Base-by-base conservation (phyloP, 2,113 vertebrate genomes). In the Pseudorhombus dupliciocellatus region DNA sequence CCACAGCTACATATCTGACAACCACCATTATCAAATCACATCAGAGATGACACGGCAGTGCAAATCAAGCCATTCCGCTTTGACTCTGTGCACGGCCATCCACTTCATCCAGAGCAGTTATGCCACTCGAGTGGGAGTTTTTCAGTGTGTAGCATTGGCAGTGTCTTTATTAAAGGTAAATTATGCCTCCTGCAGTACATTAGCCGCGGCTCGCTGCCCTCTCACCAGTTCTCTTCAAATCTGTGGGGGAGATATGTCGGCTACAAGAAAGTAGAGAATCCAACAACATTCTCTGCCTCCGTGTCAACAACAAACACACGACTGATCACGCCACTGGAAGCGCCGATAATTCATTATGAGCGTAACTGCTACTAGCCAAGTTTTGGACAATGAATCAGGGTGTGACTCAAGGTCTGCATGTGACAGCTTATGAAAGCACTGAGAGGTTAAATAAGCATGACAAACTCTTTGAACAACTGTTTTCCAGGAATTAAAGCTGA, bases 11-110 rank as follows among this genome's bases (percentile, higher is more conserved):
- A 37, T 37, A 37, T 84, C 75, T 84, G 73, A 83, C 40, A 85
- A 74, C 65, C 66, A 74, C 70, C 55, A 69, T 52, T 69, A 86
- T 75, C 62, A 79, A 79, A 86, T 82, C 77, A 69, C 0, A 0
- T 26, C 24, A 7, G 81, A 7, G 81, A 88, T 89, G 42, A 46
- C 7, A 40, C 7, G 10, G 1, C 7, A 70, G 73, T 53, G 65
- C 73, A 82, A 80, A 81, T 34, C 40, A 11, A 73, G 52, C 52
- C 68, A 52, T 37, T 59, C 44, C 7, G 31, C 68, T 66, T 74
- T 66, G 77, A 68, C 63, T 70, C 52, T 50, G 60, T 53, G 18
- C 18, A 4, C 40, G 3, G 34, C 25, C 25, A 15, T 40, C 42
- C 30, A 46, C 60, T 64, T 64, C 28, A 4, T 58, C 25, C 52